Base-by-base conservation (phyloP, 2,113 vertebrate genomes). In the Chaetodon auriga region DNA sequence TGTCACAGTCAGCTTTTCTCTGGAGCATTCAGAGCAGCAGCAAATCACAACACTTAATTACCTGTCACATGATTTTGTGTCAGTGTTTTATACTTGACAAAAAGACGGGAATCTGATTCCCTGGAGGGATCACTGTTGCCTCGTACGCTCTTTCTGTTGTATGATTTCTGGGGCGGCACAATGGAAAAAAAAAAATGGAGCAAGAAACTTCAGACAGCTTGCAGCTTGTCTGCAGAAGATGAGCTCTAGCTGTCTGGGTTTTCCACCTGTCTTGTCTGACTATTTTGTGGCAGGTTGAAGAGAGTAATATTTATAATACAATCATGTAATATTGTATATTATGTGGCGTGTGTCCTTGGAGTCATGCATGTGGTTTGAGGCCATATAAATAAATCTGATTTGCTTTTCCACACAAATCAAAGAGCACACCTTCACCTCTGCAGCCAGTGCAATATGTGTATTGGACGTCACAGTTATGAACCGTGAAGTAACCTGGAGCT, bases 31-130 rank as follows among this genome's bases (percentile, higher is more conserved):
- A 72, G 38, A 23, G 65, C 35, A 73, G 25, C 45, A 2, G 14
- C 54, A 64, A 88, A 73, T 78, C 19, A 60, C 25, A 65, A 43
- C 16, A 60, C 48, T 75, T 83, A 64, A 84, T 90, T 72, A 84
- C 78, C 61, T 63, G 66, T 38, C 46, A 36, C 16, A 62, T 75
- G 55, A 65, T 68, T 71, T 48, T 80, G 48, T 58, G 63, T 69
- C 58, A 30, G 43, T 12, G 30, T 77, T 74, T 73, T 71, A 49
- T 15, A 0, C 48, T 35, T 54, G 30, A 55, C 64, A 68, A 75
- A 48, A 36, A 48, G n/a, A 78, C 18, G 30, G 18, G 38, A 35
- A 75, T 48, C 41, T 65, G 21, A 82, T 74, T 85, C 58, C 63
- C 63, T 75, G 57, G 1, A 77, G 71, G 57, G 46, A 82, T 75